Evolutionary conservation across 2,888 invertebrate genomes (phyloP).

Genomic region (Diaperis boleti): DNA sequence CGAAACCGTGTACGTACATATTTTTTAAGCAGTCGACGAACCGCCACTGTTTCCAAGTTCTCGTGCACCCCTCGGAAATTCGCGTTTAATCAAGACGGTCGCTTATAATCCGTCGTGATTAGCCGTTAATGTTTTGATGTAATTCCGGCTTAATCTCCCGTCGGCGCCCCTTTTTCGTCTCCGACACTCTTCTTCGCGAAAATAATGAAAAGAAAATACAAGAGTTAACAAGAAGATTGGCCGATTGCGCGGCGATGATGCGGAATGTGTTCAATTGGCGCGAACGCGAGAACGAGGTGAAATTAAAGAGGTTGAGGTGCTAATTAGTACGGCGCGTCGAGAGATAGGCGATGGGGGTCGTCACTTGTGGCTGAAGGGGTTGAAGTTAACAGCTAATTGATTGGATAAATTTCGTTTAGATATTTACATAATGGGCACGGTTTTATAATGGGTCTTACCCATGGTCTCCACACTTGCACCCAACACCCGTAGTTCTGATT

Average conservation of each 20-base stretch:
- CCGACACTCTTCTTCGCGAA: neutral
- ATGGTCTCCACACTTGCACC: no score
- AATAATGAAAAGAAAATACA: neutral
- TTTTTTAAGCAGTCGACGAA: no score
- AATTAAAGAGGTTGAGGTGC: neutral
- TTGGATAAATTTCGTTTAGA: no score
- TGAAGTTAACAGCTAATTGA: no score
- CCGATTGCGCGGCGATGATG: neutral
- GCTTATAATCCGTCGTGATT: slow-evolving; percentile 53
- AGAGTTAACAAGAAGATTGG: neutral
- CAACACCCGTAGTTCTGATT: no score
- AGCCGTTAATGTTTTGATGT: slow-evolving; percentile 58
- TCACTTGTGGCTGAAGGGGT: no score
- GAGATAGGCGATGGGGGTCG: no score
- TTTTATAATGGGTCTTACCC: no score
- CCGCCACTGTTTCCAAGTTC: no score
- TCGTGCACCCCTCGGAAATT: slow-evolving; percentile 48
- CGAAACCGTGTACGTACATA: no score
- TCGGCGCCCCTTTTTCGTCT: slow-evolving; percentile 28
- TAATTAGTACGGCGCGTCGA: no score
- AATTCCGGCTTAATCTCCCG: slow-evolving; percentile 54
- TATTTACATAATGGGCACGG: no score
- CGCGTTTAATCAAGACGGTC: slow-evolving; percentile 50
- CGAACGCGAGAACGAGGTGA: neutral
- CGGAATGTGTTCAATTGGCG: neutral